phyloP scores from a whole-genome alignment of 2,113 vertebrate genomes.

The Columba janthina region DNA sequence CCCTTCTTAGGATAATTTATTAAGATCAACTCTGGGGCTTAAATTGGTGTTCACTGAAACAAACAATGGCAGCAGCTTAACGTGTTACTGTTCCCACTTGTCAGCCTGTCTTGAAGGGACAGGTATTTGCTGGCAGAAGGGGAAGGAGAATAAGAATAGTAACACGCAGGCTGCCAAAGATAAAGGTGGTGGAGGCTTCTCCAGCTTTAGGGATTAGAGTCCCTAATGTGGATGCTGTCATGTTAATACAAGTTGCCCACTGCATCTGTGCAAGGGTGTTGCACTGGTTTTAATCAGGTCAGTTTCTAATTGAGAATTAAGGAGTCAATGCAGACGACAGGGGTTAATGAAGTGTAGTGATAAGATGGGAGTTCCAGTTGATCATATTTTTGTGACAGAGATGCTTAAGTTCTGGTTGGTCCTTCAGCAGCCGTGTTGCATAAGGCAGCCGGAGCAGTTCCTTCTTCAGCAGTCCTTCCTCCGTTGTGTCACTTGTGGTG shows the following conservation, averaged over 20 bases:
- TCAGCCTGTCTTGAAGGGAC: background rate
- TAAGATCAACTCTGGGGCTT: background rate
- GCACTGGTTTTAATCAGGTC: background rate
- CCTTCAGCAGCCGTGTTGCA: background rate
- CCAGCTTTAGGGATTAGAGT: conserved; percentile 32
- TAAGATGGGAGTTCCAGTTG: background rate
- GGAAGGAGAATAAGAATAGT: background rate
- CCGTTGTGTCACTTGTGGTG: background rate
- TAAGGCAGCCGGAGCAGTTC: background rate
- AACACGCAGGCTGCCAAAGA: background rate
- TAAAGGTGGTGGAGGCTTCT: background rate
- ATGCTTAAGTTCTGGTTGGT: background rate
- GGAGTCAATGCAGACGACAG: background rate
- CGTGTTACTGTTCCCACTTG: background rate
- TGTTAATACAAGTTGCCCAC: background rate
- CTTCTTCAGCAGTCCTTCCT: background rate
- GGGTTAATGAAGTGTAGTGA: background rate
- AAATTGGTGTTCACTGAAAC: background rate
- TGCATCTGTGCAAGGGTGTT: background rate
- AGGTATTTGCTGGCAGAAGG: background rate
- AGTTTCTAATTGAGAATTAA: background rate
- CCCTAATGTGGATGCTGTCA: background rate
- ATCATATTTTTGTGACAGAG: background rate
- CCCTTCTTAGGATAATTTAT: background rate
- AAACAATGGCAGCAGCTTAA: background rate